Evolutionary conservation across 2,888 invertebrate genomes (phyloP), one percentile per base, ranked within the genome.

Genomic region (Cyaniris semiargus): DNA sequence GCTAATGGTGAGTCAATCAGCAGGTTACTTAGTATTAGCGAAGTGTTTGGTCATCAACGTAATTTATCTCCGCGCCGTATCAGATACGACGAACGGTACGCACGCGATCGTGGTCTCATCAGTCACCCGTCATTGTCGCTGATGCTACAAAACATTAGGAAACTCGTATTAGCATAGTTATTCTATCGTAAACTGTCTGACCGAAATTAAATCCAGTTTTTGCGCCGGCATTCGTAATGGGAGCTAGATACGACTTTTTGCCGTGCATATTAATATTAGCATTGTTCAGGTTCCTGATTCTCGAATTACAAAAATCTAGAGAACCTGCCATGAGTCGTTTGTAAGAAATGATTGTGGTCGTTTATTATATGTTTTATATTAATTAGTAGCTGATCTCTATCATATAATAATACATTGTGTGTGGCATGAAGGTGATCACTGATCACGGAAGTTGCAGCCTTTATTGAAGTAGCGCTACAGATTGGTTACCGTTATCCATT

Each of bases 31-130:
- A 31, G 66, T 71, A 34, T 38, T 71, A 34, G 18, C 48, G 70
- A 23, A 66, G 76, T 76, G 76, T 76, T 76, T 53, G 70, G 79
- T 81, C 83, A 76, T 79, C 74, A 70, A 82, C 82, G 81, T 85
- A 85, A 88, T 86, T 87, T 89, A 88, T 87, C 86, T 83, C 83
- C 80, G 80, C 78, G 77, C 86, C 86, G 93, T 92, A 93, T 93
- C 88, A 84, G 91, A 93, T 93, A 93, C 93, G 86, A 89, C 83
- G 91, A 93, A 93, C 93, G 93, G 93, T 93, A 85, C 85, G 84
- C 83, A 84, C 85, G 83, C 89, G 86, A 93, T 92, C 91, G 89
- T 90, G 88, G 88, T 88, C 91, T 80, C 90, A 92, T 93, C 92
- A 91, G 92, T 93, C 92, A 91, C 86, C 82, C 84, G 85, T 86